Evolutionary conservation across 2,113 vertebrate species (phyloP).

Genomic region (Prinia subflava): DNA sequence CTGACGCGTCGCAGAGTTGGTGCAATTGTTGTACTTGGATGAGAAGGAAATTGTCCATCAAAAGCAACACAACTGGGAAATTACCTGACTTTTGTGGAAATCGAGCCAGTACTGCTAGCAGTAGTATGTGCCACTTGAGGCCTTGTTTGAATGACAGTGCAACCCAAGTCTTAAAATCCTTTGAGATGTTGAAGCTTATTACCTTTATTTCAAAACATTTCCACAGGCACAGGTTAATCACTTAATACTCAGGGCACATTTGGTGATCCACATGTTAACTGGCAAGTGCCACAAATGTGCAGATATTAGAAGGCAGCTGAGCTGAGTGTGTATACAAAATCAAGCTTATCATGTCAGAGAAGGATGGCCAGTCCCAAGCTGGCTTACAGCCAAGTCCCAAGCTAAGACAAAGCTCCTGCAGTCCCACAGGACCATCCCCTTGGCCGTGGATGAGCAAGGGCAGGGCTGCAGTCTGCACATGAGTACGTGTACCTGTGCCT

Average conservation of each 20-base stretch:
- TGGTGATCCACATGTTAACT: background rate
- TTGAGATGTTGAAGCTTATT: background rate
- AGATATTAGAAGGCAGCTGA: background rate
- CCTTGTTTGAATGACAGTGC: background rate
- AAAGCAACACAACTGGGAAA: background rate
- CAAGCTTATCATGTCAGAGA: background rate
- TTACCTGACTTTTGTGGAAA: background rate
- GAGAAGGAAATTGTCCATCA: background rate
- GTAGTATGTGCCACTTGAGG: background rate
- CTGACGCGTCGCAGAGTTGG: accelerated
- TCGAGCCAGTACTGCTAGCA: background rate
- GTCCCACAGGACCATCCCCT: background rate
- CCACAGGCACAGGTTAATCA: background rate
- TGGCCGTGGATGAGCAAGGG: background rate
- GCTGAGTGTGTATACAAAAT: background rate
- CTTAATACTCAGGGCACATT: background rate
- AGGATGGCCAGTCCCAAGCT: background rate
- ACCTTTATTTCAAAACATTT: background rate
- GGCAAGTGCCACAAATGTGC: background rate
- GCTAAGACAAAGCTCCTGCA: background rate
- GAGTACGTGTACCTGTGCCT: accelerated
- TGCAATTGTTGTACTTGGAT: background rate
- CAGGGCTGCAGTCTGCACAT: background rate
- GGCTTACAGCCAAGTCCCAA: background rate
- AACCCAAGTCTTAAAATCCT: background rate